Conservation (phyloP, 2,113 vertebrate genomes). For the Nothobranchius furzeri region DNA sequence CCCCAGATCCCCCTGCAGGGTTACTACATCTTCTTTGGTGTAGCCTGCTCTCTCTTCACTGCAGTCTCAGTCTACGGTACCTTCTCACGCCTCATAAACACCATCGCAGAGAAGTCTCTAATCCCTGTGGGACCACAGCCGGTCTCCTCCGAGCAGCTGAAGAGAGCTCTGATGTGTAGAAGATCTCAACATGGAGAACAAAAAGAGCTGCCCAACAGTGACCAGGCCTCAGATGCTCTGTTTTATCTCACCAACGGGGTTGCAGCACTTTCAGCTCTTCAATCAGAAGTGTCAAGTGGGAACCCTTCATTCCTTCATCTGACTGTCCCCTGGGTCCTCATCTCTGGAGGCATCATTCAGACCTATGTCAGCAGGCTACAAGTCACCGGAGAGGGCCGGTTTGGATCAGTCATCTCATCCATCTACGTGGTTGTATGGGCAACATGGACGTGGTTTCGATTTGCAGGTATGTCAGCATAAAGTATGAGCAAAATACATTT, state of each 20-base stretch:
- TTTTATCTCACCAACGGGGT: conserved; percentile 88
- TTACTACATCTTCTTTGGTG: conserved; percentile 83
- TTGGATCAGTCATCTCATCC: conserved; percentile 83
- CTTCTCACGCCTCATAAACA: too few relatives aligned
- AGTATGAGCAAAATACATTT: background rate
- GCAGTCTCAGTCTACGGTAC: too few relatives aligned
- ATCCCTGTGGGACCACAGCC: too few relatives aligned
- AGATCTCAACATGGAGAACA: too few relatives aligned
- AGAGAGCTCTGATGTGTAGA: too few relatives aligned
- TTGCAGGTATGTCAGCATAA: conserved; percentile 79
- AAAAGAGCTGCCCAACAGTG: too few relatives aligned
- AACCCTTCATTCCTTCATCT: conserved; percentile 71
- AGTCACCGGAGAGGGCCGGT: too few relatives aligned
- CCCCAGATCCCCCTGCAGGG: conserved; percentile 59
- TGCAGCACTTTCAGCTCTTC: conserved; percentile 83
- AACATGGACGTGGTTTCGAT: conserved; percentile 87
- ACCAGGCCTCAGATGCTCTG: conserved; percentile 79
- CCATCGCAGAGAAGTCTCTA: too few relatives aligned
- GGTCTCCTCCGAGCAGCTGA: too few relatives aligned
- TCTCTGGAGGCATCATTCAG: too few relatives aligned
- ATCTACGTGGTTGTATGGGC: conserved; percentile 85
- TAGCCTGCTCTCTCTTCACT: too few relatives aligned
- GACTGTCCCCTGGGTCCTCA: conserved; percentile 84
- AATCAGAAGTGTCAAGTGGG: conserved; percentile 15
- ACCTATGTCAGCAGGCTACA: too few relatives aligned